Percentiles rank a stretch among this genome's conserved stretches.
These are phyloP conservation scores for Lycaena phlaeas DNA, from an alignment of 2,888 invertebrate species.

Conservation along the genomic window DNA sequence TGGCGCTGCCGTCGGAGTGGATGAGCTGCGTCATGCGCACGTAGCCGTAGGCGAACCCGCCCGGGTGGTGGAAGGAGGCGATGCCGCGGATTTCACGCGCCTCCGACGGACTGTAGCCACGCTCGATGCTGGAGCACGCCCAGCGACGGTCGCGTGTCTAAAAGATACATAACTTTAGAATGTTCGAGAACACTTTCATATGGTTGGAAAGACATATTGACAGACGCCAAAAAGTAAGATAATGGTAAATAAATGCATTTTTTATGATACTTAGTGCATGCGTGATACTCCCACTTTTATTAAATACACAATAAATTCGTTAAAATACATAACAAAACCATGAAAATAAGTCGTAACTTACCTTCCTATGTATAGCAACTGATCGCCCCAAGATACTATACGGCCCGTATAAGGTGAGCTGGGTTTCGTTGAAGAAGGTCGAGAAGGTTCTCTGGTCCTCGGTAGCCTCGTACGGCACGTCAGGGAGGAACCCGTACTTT, in stretches of 20 bases:
- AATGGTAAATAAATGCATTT: too few species aligned
- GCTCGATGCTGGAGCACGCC: slow-evolving; percentile 88
- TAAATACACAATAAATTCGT: too few species aligned
- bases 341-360: too few species aligned
- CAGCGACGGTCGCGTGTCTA: slow-evolving; percentile 76
- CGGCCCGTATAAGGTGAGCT: slow-evolving; percentile 85
- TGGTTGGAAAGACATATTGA: too few species aligned
- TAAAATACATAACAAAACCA: too few species aligned
- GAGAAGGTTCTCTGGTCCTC: slow-evolving; percentile 74
- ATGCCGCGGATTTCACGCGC: slow-evolving; percentile 89
- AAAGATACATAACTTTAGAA: too few species aligned
- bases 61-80: slow-evolving; percentile 93
- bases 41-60: slow-evolving; percentile 88
- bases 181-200: too few species aligned
- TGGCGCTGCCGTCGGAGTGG: slow-evolving; percentile 88
- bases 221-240: too few species aligned
- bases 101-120: slow-evolving; percentile 90
- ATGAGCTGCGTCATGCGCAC: slow-evolving; percentile 90
- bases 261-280: too few species aligned
- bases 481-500: slow-evolving; percentile 78
- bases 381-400: slow-evolving; percentile 90
- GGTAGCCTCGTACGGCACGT: slow-evolving; percentile 74
- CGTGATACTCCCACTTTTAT: too few species aligned
- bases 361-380: slow-evolving; percentile 84
- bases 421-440: slow-evolving; percentile 82